Evolutionary conservation across 2,888 invertebrate genomes (phyloP).

Genomic region (Apoderus coryli): DNA sequence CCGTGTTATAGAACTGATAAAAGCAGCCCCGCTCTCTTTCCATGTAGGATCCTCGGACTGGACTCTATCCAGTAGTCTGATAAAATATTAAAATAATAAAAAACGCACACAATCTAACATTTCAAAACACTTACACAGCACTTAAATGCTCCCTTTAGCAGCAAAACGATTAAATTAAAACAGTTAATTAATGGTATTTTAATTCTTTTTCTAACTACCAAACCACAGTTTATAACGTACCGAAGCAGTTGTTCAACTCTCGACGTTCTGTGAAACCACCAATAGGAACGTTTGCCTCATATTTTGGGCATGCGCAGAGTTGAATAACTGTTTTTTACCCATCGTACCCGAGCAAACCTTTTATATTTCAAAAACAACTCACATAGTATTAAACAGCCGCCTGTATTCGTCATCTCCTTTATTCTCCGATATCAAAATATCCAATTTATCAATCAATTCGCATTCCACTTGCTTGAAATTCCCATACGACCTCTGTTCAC

Average conservation of each 20-base stretch:
- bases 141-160: constrained; percentile 77
- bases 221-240: no score
- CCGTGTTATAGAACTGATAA: constrained; percentile 82
- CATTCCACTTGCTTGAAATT: constrained; percentile 85
- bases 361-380: no score
- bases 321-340: no score
- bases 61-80: constrained; percentile 70
- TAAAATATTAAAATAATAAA: no score
- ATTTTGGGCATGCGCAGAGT: no score
- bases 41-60: constrained; percentile 73
- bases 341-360: no score
- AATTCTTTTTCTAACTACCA: no score
- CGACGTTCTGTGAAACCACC: no score
- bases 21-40: constrained; percentile 84
- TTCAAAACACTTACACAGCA: constrained; percentile 89
- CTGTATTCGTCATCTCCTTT: constrained; percentile 90
- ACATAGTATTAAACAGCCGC: constrained; percentile 90
- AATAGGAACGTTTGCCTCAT: no score
- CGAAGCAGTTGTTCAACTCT: no score
- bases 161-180: constrained; percentile 3
- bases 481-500: constrained; percentile 69
- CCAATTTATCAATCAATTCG: constrained; percentile 85
- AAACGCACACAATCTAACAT: no score
- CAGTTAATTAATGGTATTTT: no score
- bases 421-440: constrained; percentile 82